phyloP scores from a whole-genome alignment of 1,140 invertebrate species.

The Zophobas atratus region DNA sequence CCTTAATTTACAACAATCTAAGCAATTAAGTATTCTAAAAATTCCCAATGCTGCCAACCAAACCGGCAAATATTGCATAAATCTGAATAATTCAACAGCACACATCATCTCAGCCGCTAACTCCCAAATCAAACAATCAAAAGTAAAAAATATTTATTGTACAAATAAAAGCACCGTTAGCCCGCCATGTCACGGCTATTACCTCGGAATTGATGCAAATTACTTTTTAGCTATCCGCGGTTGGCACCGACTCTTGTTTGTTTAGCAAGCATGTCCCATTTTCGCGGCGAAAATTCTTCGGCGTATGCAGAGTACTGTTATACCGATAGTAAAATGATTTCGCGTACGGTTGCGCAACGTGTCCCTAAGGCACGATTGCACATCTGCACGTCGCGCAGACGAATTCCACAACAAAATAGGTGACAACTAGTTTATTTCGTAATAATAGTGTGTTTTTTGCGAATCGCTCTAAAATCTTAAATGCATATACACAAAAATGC shows the following conservation, averaged over 20 bases:
- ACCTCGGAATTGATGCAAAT: slow-evolving; percentile 4
- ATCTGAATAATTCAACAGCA: neutral
- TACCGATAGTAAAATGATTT: slow-evolving; percentile 39
- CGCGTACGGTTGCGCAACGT: slow-evolving; percentile 22
- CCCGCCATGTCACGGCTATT: slow-evolving; percentile 4
- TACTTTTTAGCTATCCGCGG: slow-evolving; percentile 22
- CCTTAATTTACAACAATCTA: too few species aligned
- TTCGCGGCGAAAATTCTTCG: slow-evolving; percentile 14
- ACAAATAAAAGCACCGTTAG: slow-evolving; percentile 27
- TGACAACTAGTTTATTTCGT: too few species aligned
- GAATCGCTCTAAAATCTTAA: too few species aligned
- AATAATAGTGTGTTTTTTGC: too few species aligned
- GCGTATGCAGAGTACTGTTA: slow-evolving; percentile 35
- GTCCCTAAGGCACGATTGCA: neutral
- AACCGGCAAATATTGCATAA: neutral
- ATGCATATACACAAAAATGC: too few species aligned
- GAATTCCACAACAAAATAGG: too few species aligned
- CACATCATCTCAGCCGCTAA: neutral
- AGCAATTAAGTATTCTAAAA: neutral
- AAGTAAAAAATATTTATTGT: slow-evolving; percentile 36
- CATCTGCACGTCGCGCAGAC: too few species aligned
- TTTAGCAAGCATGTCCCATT: slow-evolving; percentile 9
- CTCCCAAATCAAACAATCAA: slow-evolving; percentile 21
- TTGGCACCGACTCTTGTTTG: slow-evolving; percentile 11
- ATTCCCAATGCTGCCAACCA: neutral